These are phyloP conservation scores for Ahaetulla prasina DNA, from an alignment of 2,113 vertebrate species.

Conservation along the genomic window DNA sequence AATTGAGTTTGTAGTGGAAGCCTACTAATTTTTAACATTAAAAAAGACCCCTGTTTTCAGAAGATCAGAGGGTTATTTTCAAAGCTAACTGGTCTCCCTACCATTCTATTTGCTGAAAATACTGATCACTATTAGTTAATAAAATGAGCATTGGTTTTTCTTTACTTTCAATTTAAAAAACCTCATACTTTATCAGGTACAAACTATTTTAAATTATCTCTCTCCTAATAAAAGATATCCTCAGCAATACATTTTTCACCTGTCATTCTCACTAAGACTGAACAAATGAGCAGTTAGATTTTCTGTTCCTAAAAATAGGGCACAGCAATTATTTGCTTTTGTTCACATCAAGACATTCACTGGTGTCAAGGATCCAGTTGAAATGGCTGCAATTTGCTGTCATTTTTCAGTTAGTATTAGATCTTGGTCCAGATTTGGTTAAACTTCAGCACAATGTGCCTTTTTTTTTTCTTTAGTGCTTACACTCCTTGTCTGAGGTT, in stretches of 20 bases:
- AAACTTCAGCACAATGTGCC: neutral
- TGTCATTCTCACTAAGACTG: neutral
- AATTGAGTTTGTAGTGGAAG: neutral
- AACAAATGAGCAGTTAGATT: neutral
- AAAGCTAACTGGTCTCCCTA: neutral
- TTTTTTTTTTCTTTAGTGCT: neutral
- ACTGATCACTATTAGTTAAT: neutral
- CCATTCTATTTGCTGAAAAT: neutral
- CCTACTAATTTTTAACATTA: neutral
- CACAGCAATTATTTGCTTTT: neutral
- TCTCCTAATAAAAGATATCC: neutral
- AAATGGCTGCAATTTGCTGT: neutral
- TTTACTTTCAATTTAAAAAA: neutral
- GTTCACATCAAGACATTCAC: neutral
- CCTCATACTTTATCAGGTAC: neutral
- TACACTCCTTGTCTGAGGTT: neutral
- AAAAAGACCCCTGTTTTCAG: neutral
- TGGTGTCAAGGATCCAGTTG: neutral
- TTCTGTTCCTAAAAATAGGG: neutral
- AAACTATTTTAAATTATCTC: neutral
- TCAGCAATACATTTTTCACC: neutral
- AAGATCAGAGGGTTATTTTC: neutral
- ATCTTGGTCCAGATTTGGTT: neutral
- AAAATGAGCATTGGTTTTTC: neutral
- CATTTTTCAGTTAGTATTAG: neutral